Evolutionary conservation across 1,140 invertebrate genomes (phyloP), one percentile per base, ranked within the genome.

Genomic region (Cyclargus thomasi): DNA sequence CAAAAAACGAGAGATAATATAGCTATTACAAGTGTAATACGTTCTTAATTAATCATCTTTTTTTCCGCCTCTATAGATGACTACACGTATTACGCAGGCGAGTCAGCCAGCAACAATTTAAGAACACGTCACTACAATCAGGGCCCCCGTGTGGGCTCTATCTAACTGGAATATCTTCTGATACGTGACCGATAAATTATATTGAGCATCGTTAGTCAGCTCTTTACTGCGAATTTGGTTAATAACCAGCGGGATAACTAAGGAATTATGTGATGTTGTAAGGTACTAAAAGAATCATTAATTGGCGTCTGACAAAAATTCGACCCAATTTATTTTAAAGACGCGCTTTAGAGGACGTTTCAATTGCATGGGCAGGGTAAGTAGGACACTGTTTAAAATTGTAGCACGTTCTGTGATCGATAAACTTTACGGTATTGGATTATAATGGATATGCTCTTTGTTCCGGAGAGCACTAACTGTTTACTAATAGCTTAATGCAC

Each of bases 401-500:
- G 53, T 55, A 59, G 55, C 18, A 59, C 7, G 55, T 59, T 59
- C 17, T 21, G 10, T 20, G 18, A 20, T 59, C 55, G 55, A 59
- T 59, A 59, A 20, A 59, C 20, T 21, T 7, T 20, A 18, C 55
- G 55, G 10, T 21, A 18, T 55, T 36, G 29, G 29, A 23, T 29
- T 17, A 63, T 64, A 64, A 64, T 68, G 47, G 65, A 66, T 67
- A 69, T 65, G 36, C 21, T 20, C 57, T 63, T 22, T 47, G 63
- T 69, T 67, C 20, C 70, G 57, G 67, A 65, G 71, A 74, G 66
- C 70, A 74, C 75, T 81, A 81, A 79, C 74, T 79, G 79, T 78
- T 82, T 82, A 78, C 80, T 85, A 86, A 86, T 85, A 80, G 79
- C 79, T 82, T 84, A 86, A 86, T 85, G 80, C 78, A 85, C 76